These are phyloP conservation scores for Nerophis lumbriciformis DNA, from an alignment of 2,113 vertebrate genomes.

Conservation along the genomic window DNA sequence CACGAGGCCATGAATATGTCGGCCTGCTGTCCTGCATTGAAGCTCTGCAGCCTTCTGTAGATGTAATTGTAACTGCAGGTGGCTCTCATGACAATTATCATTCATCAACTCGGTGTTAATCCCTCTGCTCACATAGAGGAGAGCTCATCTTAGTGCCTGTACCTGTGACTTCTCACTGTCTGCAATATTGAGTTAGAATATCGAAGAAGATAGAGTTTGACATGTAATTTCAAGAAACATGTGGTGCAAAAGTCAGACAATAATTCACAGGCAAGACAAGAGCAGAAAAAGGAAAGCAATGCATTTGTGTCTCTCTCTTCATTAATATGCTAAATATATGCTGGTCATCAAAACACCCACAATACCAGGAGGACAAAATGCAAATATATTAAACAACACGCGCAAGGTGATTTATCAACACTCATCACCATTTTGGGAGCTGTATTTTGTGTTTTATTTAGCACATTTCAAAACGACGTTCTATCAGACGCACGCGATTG, in stretches of 20 bases:
- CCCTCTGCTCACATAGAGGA: slow-evolving; percentile 5
- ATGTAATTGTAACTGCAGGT: slow-evolving; percentile 44
- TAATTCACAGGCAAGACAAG: not conserved
- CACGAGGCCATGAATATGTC: slow-evolving; percentile 48
- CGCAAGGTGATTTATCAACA: too few species aligned
- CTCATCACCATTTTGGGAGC: too few species aligned
- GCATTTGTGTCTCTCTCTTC: too few species aligned
- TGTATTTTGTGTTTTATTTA: too few species aligned
- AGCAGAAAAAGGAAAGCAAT: not conserved
- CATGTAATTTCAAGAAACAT: not conserved
- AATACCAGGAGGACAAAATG: too few species aligned
- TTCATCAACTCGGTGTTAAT: slow-evolving; percentile 18
- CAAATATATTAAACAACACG: too few species aligned
- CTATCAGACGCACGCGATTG: too few species aligned
- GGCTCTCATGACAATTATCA: slow-evolving; percentile 22
- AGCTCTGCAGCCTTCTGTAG: slow-evolving; percentile 27
- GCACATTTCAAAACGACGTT: too few species aligned
- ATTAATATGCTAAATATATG: too few species aligned
- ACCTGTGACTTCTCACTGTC: not conserved
- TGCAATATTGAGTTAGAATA: not conserved
- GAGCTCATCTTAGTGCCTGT: slow-evolving; percentile 6
- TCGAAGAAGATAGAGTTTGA: not conserved
- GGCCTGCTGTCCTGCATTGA: slow-evolving; percentile 31
- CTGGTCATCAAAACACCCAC: too few species aligned
- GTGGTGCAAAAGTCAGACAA: not conserved